Evolutionary conservation across 2,888 invertebrate species (phyloP).

Genomic region (Meloe dianella): DNA sequence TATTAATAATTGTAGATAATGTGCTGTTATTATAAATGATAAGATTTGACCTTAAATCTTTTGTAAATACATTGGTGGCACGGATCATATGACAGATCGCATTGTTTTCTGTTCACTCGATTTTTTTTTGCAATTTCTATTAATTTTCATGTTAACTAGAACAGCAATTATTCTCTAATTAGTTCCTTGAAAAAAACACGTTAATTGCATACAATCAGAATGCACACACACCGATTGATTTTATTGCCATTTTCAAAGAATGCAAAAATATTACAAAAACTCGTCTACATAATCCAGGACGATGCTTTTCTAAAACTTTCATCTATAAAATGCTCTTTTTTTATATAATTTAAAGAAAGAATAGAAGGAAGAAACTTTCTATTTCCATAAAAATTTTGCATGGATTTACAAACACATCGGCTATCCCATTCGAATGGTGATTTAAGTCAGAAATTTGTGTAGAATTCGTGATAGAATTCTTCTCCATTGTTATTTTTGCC

Average conservation of each 20-base stretch:
- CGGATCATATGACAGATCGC: background rate
- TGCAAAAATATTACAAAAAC: slow-evolving; percentile 6
- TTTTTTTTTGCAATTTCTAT: background rate
- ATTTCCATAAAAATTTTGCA: slow-evolving; percentile 1
- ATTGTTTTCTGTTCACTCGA: background rate
- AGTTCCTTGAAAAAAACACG: background rate
- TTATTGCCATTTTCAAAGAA: background rate
- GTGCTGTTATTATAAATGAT: background rate
- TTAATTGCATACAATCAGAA: background rate
- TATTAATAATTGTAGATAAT: background rate
- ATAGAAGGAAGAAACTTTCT: background rate
- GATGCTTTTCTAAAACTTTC: slow-evolving; percentile 7
- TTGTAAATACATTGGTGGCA: background rate
- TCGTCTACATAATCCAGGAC: slow-evolving; percentile 2
- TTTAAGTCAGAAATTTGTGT: too few species aligned
- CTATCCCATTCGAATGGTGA: background rate
- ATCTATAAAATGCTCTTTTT: background rate
- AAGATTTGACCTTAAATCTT: slow-evolving; percentile 5
- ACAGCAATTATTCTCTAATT: background rate
- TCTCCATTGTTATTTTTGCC: background rate
- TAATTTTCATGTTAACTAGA: background rate
- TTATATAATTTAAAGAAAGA: background rate
- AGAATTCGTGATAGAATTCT: background rate
- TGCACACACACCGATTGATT: background rate
- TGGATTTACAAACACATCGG: background rate